Evolutionary conservation across 2,113 vertebrate species (phyloP), one percentile per base, ranked within the genome.

Genomic region (Lagopus muta): DNA sequence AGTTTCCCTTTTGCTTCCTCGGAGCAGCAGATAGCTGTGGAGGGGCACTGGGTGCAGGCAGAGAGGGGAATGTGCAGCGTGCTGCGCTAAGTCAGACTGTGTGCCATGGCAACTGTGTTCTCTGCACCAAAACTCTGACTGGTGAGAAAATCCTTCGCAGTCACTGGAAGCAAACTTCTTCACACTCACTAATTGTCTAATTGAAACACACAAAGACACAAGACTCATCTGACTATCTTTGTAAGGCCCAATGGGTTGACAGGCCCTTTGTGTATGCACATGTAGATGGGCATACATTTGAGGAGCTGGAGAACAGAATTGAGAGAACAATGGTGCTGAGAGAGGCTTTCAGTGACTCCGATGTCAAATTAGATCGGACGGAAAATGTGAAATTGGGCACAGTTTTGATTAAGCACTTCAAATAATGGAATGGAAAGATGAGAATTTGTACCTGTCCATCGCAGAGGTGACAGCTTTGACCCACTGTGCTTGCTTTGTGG

Each of bases 51-150:
- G 79, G 19, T 32, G 55, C 13, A 7, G 78, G 64, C 60, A 64
- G 84, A 74, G 89, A 45, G n/a, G 75, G 81, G 70, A 48, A 45
- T 19, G 40, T 30, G 18, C 70, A 43, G 48, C 1, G 0, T 2
- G 0, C 14, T 42, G 32, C 67, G 72, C 82, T 89, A 36, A 66
- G 54, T 30, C 60, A 80, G 69, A 70, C 55, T 60, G 4, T 11
- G 43, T 88, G 89, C 93, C 93, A 93, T 92, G 93, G 95, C 93
- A 96, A 94, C 93, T 74, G 89, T 20, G 6, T 55, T 24, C 89
- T 70, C 78, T 71, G 64, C 8, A 3, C 84, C 82, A 72, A 74
- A 93, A 24, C 75, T 82, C 84, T 91, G 27, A 69, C 72, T 89
- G 87, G 74, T 81, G 75, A 62, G 65, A 67, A 79, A 89, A 88